A percentile compares a stretch with the other conserved stretches of the same genome.
These are phyloP conservation scores for Agrochola litura DNA, from an alignment of 2,888 invertebrate species.

Conservation along the genomic window DNA sequence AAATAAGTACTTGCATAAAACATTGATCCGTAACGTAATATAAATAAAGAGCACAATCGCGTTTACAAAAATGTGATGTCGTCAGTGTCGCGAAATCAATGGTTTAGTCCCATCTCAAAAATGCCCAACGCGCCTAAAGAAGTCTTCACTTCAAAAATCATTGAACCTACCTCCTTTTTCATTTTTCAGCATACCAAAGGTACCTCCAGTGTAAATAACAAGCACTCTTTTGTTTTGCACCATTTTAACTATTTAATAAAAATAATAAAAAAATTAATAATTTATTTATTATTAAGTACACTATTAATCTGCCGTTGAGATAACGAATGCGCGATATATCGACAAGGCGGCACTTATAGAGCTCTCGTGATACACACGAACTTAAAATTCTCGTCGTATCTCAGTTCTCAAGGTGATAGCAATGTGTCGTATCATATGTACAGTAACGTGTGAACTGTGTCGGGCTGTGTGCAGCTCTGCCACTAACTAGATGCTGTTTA, in stretches of 20 bases:
- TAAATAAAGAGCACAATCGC: too few species aligned
- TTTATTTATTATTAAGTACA: not conserved
- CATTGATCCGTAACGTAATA: too few species aligned
- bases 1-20: too few species aligned
- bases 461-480: conserved; percentile 38
- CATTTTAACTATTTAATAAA: conserved; percentile 68
- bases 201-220: conserved; percentile 97
- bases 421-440: not conserved
- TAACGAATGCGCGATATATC: conserved; percentile 19
- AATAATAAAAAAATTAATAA: not conserved
- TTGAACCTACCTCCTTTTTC: conserved; percentile 92
- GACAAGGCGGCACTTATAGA: not conserved
- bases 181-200: conserved; percentile 98
- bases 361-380: conserved; percentile 24
- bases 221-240: conserved; percentile 75
- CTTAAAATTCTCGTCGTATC: conserved; percentile 9
- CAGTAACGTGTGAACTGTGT: conserved; percentile 44
- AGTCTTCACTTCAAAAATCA: too few species aligned
- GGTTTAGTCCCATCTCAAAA: too few species aligned
- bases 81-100: too few species aligned
- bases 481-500: conserved; percentile 3
- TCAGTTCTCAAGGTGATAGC: conserved; percentile 14
- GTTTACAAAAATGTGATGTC: too few species aligned
- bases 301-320: conserved; percentile 13
- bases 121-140: too few species aligned